Conservation (phyloP, 2,888 invertebrate genomes). For the Nomada fucata region DNA sequence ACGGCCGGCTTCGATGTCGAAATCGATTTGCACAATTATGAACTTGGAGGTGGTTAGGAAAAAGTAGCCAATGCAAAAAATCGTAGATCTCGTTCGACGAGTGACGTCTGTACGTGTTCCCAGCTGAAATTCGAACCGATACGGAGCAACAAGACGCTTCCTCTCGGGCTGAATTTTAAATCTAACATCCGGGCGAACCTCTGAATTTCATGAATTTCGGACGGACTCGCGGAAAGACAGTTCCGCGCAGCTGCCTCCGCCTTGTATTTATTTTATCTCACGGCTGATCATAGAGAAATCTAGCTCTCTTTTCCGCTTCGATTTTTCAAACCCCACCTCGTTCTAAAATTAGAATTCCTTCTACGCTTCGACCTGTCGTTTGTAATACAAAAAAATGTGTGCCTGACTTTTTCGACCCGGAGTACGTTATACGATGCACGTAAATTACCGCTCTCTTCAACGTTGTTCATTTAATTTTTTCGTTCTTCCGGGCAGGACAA, state of each 20-base stretch:
- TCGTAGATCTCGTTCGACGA: too few relatives aligned
- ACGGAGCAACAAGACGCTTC: background rate
- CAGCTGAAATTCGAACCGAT: background rate
- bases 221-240: background rate
- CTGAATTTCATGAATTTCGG: slow-evolving; percentile 13
- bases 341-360: background rate
- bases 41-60: background rate
- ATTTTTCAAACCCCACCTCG: background rate
- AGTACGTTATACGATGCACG: too few relatives aligned
- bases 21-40: slow-evolving; percentile 72
- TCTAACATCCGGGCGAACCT: background rate
- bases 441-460: too few relatives aligned
- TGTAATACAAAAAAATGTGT: too few relatives aligned
- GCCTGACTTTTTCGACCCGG: too few relatives aligned
- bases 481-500: too few relatives aligned
- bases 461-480: too few relatives aligned
- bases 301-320: background rate
- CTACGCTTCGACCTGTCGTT: too few relatives aligned
- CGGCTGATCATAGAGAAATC: background rate
- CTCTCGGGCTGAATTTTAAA: slow-evolving; percentile 1
- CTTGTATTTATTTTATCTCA: background rate
- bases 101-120: background rate
- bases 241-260: too few relatives aligned
- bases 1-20: slow-evolving; percentile 3
- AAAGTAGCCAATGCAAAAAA: too few relatives aligned